phyloP scores from a whole-genome alignment of 2,797 vertebrate genomes.

The Tapera naevia region DNA sequence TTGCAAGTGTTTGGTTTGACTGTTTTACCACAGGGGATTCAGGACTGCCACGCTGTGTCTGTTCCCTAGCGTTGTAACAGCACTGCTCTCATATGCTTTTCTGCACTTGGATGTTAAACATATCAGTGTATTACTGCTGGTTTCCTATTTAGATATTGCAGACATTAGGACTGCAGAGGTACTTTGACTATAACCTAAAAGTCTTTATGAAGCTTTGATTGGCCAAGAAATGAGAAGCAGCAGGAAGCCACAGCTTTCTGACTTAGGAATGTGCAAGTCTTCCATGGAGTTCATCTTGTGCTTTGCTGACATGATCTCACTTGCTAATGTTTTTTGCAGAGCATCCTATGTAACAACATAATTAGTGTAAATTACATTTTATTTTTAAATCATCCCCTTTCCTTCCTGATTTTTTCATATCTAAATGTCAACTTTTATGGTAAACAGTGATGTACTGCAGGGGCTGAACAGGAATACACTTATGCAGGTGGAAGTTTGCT shows the following conservation, averaged over 20 bases:
- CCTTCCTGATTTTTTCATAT: constrained; percentile 70
- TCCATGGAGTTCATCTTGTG: constrained; percentile 34
- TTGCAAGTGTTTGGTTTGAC: neutral
- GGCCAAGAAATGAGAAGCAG: constrained; percentile 56
- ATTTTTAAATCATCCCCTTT: constrained; percentile 72
- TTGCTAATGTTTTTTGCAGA: constrained; percentile 68
- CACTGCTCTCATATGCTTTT: neutral
- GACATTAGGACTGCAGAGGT: constrained; percentile 22
- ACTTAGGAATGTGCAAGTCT: constrained; percentile 26
- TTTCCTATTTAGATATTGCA: constrained; percentile 9
- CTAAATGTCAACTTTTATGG: constrained; percentile 66
- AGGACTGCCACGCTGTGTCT: neutral
- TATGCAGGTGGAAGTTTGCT: constrained; percentile 9
- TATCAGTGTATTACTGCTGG: neutral
- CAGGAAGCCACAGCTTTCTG: constrained; percentile 62
- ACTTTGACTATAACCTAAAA: constrained; percentile 1
- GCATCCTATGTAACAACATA: constrained; percentile 69
- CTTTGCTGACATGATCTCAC: constrained; percentile 61
- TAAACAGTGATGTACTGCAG: constrained; percentile 47
- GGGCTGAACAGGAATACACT: constrained; percentile 9
- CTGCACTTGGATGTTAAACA: neutral
- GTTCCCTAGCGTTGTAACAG: accelerated
- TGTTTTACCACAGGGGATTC: neutral
- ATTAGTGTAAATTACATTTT: constrained; percentile 72
- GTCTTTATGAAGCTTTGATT: constrained; percentile 54